These are phyloP conservation scores for Tanytarsus gracilentus DNA, from an alignment of 2,888 invertebrate species.

Conservation along the genomic window DNA sequence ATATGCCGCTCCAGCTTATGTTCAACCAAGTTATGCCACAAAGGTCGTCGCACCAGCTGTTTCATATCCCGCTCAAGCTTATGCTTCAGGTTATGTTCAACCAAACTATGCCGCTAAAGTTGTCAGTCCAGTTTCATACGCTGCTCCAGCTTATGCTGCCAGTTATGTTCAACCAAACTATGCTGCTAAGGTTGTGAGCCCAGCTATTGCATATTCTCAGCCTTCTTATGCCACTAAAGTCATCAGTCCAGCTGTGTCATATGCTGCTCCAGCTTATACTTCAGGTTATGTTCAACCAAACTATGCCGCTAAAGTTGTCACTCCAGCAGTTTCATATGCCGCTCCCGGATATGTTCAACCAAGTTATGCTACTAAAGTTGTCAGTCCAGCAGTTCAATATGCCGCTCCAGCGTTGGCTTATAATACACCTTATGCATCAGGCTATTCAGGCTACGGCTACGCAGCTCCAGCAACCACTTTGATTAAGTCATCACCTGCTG, in stretches of 20 bases:
- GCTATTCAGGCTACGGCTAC: background rate
- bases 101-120: conserved; percentile 31
- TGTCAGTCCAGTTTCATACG: conserved; percentile 37
- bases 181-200: conserved; percentile 31
- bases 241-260: too few relatives aligned
- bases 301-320: conserved; percentile 32
- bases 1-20: conserved; percentile 33
- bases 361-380: conserved; percentile 29
- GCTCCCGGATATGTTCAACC: conserved; percentile 30
- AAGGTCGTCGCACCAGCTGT: conserved; percentile 9
- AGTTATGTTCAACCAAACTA: conserved; percentile 33
- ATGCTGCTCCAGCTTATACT: conserved; percentile 33
- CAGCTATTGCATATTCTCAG: conserved; percentile 22
- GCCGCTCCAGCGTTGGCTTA: conserved; percentile 32
- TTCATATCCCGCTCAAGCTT: conserved; percentile 30
- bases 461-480: conserved; percentile 40
- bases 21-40: conserved; percentile 35
- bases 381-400: conserved; percentile 31
- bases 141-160: conserved; percentile 33
- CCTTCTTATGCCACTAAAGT: conserved; percentile 31
- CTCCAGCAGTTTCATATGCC: conserved; percentile 31
- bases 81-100: conserved; percentile 27
- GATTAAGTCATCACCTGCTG: conserved; percentile 39
- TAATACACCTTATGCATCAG: conserved; percentile 7
- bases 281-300: too few relatives aligned